Percentiles rank a stretch among this genome's conserved stretches.
phyloP scores from a whole-genome alignment of 1,140 invertebrate species.

The Drosophila suzukii region DNA sequence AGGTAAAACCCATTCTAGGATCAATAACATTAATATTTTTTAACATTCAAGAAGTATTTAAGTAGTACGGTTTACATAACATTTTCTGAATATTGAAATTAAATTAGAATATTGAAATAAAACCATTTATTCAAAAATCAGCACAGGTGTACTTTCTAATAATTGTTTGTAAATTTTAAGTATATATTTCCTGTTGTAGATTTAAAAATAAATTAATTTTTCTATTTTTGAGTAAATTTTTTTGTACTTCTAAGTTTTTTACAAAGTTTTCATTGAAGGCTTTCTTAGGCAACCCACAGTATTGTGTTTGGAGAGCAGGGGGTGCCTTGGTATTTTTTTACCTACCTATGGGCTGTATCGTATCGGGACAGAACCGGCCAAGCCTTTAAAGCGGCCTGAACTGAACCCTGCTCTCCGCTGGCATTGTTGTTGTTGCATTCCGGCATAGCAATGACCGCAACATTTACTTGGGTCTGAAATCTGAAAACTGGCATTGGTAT shows the following conservation, averaged over 20 bases:
- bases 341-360: conserved; percentile 54
- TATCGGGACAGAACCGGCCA: conserved; percentile 51
- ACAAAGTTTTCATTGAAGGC: not conserved
- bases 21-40: not conserved
- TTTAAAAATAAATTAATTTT: too few relatives aligned
- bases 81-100: too few relatives aligned
- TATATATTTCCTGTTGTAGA: too few relatives aligned
- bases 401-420: conserved; percentile 31
- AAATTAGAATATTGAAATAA: too few relatives aligned
- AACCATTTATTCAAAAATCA: too few relatives aligned
- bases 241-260: too few relatives aligned
- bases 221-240: too few relatives aligned
- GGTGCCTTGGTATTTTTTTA: conserved; percentile 47
- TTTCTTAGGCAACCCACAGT: conserved; percentile 14
- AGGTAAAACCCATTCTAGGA: not conserved
- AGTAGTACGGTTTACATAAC: too few relatives aligned
- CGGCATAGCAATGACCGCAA: conserved; percentile 79
- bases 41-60: too few relatives aligned
- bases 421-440: conserved; percentile 60
- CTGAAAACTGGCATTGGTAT: conserved; percentile 40
- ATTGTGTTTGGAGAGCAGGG: conserved; percentile 13
- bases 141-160: too few relatives aligned
- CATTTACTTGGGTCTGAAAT: conserved; percentile 55
- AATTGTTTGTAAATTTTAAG: too few relatives aligned
- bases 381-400: conserved; percentile 70